Evolutionary conservation across 2,113 vertebrate species (phyloP), one percentile per base, ranked within the genome.

Genomic region (Castor canadensis): DNA sequence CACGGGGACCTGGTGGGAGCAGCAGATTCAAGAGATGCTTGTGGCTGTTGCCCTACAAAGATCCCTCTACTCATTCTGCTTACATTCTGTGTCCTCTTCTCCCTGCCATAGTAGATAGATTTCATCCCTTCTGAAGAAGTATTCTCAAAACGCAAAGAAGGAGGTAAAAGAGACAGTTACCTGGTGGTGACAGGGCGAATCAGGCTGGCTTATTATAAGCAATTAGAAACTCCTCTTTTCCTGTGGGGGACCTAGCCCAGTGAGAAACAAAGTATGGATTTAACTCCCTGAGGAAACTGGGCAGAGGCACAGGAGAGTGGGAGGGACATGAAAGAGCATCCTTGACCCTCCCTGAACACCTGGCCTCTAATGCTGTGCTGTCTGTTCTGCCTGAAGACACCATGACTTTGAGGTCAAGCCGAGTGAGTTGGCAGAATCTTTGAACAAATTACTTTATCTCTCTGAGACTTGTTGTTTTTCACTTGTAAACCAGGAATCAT

Each of bases 171-270:
- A 94, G 49, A 86, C 40, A 94, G 64, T 91, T 9, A 43, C 35
- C 24, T n/a, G n/a, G n/a, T 49, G 32, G 76, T 92, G 87, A 64
- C 84, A 72, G 89, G 72, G 40, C 28, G 54, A 56, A 58, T 84
- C 79, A 43, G 76, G 8, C 62, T 89, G 84, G 32, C 87, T 94
- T 84, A 87, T 93, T 89, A 72, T 49, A 84, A 94, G 17, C 77
- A 71, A 93, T 87, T 80, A 80, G 84, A 49, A 82, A 77, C 4
- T 52, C 22, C 58, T 52, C 22, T 89, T 32, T 5, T 15, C n/a
- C 45, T 47, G 38, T 40, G 9, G 64, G 58, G 35, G 28, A 73
- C 77, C 45, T 35, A 52, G 54, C 11, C n/a, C n/a, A 28, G 49
- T 20, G 69, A 62, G 64, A 87, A 80, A 22, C 24, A 12, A 80